Evolutionary conservation across 2,797 vertebrate species (phyloP).

Genomic region (Pipistrellus pygmaeus): DNA sequence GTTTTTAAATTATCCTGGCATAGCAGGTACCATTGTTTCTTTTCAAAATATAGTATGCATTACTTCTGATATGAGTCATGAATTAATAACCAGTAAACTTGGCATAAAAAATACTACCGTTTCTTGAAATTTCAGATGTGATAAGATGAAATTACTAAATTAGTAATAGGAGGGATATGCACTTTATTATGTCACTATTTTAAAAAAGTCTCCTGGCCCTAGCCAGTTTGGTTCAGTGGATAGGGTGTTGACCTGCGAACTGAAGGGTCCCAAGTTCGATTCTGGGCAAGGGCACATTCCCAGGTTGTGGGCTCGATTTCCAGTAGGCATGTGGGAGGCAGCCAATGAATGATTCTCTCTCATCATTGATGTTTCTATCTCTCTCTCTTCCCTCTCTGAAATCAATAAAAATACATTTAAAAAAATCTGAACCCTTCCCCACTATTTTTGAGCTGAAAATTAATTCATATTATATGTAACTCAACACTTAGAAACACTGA

Average conservation of each 20-base stretch:
- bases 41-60: not conserved
- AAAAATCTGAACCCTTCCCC: not conserved
- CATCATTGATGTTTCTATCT: too few relatives aligned
- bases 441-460: constrained; percentile 33
- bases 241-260: too few relatives aligned
- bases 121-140: constrained; percentile 31
- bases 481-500: constrained; percentile 18
- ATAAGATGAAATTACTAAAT: constrained; percentile 31
- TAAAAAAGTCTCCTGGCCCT: not conserved
- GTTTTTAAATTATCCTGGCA: constrained; percentile 6
- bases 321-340: too few relatives aligned
- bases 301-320: too few relatives aligned
- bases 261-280: too few relatives aligned
- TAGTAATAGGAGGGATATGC: not conserved
- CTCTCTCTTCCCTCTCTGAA: too few relatives aligned
- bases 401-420: too few relatives aligned
- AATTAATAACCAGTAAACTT: constrained; percentile 31
- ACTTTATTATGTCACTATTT: not conserved
- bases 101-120: not conserved
- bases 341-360: too few relatives aligned
- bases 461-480: constrained; percentile 1
- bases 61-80: constrained; percentile 38
- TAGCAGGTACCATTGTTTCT: not conserved
- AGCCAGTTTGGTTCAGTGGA: too few relatives aligned
- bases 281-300: too few relatives aligned